Percentiles rank a stretch among this genome's conserved stretches.
Evolutionary conservation across 2,888 invertebrate species (phyloP).

Genomic region (Dasysyrphus albostriatus): DNA sequence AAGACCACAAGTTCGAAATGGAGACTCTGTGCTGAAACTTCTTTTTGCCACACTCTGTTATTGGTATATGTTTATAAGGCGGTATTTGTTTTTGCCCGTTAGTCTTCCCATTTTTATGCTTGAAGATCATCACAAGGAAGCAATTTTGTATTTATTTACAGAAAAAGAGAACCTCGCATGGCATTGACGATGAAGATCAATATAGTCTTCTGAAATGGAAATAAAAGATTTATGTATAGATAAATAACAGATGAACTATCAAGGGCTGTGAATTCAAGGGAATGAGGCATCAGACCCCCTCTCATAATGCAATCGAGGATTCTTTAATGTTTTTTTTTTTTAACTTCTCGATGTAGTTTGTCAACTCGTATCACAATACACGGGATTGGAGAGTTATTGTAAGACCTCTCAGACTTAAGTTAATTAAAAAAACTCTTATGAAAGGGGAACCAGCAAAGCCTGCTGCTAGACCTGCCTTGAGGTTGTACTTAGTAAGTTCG

Average conservation of each 20-base stretch:
- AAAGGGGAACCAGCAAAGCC: no score
- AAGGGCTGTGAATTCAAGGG: neutral
- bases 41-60: neutral
- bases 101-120: slow-evolving; percentile 14
- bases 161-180: neutral
- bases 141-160: slow-evolving; percentile 52
- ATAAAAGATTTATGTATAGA: slow-evolving; percentile 1
- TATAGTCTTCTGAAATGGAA: slow-evolving; percentile 33
- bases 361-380: neutral
- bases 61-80: neutral
- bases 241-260: neutral
- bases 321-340: neutral
- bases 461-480: no score
- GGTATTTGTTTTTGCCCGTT: slow-evolving; percentile 9
- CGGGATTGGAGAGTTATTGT: neutral
- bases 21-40: slow-evolving; percentile 38
- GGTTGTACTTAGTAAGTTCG: no score
- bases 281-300: neutral
- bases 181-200: slow-evolving; percentile 14
- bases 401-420: neutral
- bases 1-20: slow-evolving; percentile 47
- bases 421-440: no score
- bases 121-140: slow-evolving; percentile 56
- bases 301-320: neutral
- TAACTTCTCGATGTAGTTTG: neutral